Conservation (phyloP, 2,888 invertebrate genomes). For the Icerya purchasi region DNA sequence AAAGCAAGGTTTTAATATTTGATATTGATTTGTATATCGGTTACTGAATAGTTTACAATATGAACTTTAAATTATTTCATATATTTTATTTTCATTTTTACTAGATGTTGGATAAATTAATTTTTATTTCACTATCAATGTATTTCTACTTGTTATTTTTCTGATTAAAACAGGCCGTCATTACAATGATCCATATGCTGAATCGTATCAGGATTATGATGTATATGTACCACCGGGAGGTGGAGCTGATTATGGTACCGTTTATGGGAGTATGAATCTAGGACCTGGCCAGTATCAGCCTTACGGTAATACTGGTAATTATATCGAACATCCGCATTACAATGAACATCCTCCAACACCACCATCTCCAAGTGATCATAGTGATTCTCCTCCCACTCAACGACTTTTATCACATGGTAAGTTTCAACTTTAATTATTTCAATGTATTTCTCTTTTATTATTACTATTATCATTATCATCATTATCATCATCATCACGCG, state of each 20-base stretch:
- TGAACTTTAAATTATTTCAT: too few species aligned
- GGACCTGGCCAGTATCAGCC: constrained; percentile 16
- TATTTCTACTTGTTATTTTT: too few species aligned
- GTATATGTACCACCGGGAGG: constrained; percentile 28
- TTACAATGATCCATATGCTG: constrained; percentile 26
- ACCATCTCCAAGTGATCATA: constrained; percentile 22
- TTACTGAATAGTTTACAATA: too few species aligned
- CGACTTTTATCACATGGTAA: constrained; percentile 17
- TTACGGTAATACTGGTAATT: constrained; percentile 18
- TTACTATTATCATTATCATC: neutral
- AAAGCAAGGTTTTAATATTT: too few species aligned
- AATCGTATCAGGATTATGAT: constrained; percentile 35
- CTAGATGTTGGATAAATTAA: too few species aligned
- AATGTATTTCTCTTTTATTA: neutral
- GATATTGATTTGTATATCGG: too few species aligned
- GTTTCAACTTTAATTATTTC: neutral
- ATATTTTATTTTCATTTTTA: too few species aligned
- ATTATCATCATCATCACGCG: neutral
- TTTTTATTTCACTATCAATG: too few species aligned
- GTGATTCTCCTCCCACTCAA: constrained; percentile 25
- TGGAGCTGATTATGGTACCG: constrained; percentile 17
- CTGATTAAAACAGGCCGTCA: constrained; percentile 20
- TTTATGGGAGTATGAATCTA: constrained; percentile 16
- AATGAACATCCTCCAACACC: constrained; percentile 23
- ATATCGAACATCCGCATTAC: constrained; percentile 22